Conservation (phyloP, 2,888 invertebrate genomes). For the Andrena flavipes region DNA sequence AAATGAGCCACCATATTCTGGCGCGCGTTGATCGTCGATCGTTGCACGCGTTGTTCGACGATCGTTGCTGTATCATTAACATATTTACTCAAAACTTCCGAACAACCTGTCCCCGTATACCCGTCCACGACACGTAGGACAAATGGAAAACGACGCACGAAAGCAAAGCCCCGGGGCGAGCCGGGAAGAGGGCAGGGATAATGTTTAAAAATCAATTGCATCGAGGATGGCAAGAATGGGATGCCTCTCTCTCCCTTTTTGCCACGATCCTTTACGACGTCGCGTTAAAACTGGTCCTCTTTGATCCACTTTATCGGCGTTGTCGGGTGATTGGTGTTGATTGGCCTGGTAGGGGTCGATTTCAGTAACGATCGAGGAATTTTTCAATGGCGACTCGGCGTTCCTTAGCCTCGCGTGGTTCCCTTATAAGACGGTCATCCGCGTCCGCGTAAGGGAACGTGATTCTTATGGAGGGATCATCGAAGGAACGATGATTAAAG, state of each 20-base stretch:
- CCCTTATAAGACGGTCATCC: too few species aligned
- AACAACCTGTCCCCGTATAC: slow-evolving; percentile 29
- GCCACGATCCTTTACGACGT: slow-evolving; percentile 24
- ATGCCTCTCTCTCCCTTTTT: slow-evolving; percentile 1
- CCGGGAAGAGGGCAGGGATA: not conserved
- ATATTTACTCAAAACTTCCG: slow-evolving; percentile 33
- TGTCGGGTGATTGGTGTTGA: slow-evolving; percentile 11
- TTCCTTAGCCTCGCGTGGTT: not conserved
- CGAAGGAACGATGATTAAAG: too few species aligned
- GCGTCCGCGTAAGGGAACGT: too few species aligned
- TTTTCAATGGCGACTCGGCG: not conserved
- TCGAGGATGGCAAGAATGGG: slow-evolving; percentile 16
- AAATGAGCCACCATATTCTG: slow-evolving; percentile 14
- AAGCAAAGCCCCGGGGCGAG: not conserved
- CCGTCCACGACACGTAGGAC: not conserved
- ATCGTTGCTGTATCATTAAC: slow-evolving; percentile 32
- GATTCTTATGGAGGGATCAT: not conserved
- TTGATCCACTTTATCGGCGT: slow-evolving; percentile 37
- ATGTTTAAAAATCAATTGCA: slow-evolving; percentile 50
- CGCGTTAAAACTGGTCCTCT: slow-evolving; percentile 44
- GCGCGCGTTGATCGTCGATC: slow-evolving; percentile 27
- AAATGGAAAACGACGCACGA: not conserved
- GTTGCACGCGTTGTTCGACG: slow-evolving; percentile 28
- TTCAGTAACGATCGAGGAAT: slow-evolving; percentile 31
- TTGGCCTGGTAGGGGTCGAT: not conserved